These are phyloP conservation scores for Notarius quadriscutis DNA, from an alignment of 2,113 vertebrate genomes.

Conservation along the genomic window DNA sequence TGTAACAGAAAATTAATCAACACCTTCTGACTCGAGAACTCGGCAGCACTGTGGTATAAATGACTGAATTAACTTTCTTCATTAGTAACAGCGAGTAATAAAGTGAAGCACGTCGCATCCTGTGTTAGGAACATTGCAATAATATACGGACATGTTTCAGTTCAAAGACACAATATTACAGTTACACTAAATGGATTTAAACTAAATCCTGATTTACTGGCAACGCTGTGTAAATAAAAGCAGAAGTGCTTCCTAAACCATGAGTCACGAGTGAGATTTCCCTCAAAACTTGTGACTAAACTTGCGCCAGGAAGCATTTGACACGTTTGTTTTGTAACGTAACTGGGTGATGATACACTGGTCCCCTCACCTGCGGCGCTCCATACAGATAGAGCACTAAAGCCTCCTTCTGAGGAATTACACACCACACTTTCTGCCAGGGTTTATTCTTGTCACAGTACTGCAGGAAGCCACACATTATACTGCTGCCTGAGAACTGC, in stretches of 20 bases:
- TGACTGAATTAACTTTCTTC: neutral
- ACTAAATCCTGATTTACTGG: neutral
- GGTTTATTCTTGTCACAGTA: conserved; percentile 93
- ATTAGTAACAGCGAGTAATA: neutral
- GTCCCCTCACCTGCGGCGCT: conserved; percentile 87
- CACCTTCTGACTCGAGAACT: neutral
- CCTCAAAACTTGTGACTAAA: neutral
- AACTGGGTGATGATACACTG: neutral
- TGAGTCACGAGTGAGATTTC: neutral
- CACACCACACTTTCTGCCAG: conserved; percentile 96
- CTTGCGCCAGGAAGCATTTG: neutral
- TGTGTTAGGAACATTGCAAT: neutral
- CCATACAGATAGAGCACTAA: conserved; percentile 94
- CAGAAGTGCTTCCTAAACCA: conserved; percentile 23
- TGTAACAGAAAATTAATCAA: neutral
- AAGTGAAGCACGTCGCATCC: neutral
- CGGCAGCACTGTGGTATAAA: neutral
- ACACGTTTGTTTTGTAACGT: neutral
- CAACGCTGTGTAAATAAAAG: neutral
- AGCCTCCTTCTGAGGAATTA: conserved; percentile 93
- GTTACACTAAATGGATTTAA: neutral
- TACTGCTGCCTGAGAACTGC: conserved; percentile 90
- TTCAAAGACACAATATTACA: neutral
- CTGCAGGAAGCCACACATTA: conserved; percentile 94
- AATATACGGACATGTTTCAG: neutral